A percentile compares a stretch with the other conserved stretches of the same genome.
These are phyloP conservation scores for Oppia nitens DNA, from an alignment of 1,140 invertebrate species.

Conservation along the genomic window DNA sequence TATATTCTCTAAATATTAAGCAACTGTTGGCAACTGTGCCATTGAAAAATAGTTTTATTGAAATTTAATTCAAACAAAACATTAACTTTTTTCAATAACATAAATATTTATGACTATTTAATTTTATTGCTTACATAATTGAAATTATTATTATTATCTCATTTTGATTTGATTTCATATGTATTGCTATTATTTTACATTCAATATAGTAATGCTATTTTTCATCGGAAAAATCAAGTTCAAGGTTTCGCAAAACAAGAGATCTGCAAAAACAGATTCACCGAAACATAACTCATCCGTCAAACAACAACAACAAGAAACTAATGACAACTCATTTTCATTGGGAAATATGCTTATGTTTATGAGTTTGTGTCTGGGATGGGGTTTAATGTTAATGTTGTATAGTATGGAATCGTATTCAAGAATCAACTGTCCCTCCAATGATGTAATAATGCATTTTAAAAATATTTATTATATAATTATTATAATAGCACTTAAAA, in stretches of 20 bases:
- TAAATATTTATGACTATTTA: no score
- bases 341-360: constrained; percentile 61
- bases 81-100: no score
- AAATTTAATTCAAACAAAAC: no score
- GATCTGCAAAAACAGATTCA: constrained; percentile 13
- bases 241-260: neutral
- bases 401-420: constrained; percentile 75
- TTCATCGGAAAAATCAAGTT: neutral
- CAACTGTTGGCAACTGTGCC: no score
- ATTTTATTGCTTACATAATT: no score
- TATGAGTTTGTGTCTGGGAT: constrained; percentile 53
- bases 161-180: no score
- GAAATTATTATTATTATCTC: no score
- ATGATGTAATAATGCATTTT: constrained; percentile 3
- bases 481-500: no score
- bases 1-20: no score
- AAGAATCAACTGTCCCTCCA: constrained; percentile 49
- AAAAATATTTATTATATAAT: neutral
- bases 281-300: constrained; percentile 37
- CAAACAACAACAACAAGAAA: constrained; percentile 36
- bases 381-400: constrained; percentile 52
- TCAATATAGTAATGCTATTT: constrained; percentile 21
- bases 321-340: no score
- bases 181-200: no score
- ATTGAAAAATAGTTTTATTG: no score